Percentiles rank a stretch among this genome's conserved stretches.
phyloP scores from a whole-genome alignment of 2,113 vertebrate genomes.

The Mixornis gularis region DNA sequence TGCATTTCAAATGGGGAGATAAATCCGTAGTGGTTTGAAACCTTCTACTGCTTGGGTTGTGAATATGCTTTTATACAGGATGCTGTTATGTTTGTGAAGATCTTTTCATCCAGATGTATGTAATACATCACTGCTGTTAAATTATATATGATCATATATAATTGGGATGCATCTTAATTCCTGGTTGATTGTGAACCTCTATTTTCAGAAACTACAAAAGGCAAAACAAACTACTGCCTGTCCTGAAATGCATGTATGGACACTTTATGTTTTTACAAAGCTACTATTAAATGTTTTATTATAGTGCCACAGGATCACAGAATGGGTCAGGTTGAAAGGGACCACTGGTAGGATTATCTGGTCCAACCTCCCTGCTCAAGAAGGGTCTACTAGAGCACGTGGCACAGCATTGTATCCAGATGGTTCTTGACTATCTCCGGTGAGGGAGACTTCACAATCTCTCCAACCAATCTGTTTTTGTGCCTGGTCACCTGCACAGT shows the following conservation, averaged over 20 bases:
- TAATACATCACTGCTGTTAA: neutral
- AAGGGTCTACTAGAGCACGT: rapidly evolving
- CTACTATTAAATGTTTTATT: neutral
- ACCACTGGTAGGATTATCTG: neutral
- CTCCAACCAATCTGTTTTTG: neutral
- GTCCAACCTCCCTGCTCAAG: neutral
- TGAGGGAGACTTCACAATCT: neutral
- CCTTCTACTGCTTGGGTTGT: neutral
- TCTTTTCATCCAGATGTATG: neutral
- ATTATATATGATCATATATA: neutral
- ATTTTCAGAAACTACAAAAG: conserved; percentile 1
- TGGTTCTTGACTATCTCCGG: neutral
- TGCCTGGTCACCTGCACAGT: neutral
- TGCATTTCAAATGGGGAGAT: neutral
- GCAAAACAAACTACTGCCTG: neutral
- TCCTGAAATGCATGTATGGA: neutral
- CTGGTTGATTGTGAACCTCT: neutral
- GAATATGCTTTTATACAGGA: neutral
- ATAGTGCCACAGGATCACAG: neutral
- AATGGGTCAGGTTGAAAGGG: neutral
- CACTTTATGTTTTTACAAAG: neutral
- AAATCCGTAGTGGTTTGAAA: neutral
- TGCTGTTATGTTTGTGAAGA: neutral
- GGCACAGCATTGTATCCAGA: neutral
- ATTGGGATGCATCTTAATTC: neutral